These are phyloP conservation scores for Periophthalmus modestus DNA, from an alignment of 2,113 vertebrate species.

Conservation along the genomic window DNA sequence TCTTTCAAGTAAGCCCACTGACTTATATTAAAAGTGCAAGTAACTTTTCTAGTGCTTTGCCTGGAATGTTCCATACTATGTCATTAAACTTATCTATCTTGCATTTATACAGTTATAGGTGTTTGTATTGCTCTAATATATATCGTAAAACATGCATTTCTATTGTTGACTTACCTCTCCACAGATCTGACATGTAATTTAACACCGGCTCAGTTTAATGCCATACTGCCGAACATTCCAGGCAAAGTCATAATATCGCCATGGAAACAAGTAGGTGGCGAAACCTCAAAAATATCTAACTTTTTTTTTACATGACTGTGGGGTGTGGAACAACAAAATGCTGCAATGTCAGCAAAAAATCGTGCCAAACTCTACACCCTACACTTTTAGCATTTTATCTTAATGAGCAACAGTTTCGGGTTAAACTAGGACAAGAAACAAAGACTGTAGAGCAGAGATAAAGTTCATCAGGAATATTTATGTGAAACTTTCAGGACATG, in stretches of 20 bases:
- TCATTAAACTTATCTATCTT: too few relatives aligned
- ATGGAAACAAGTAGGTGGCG: neutral
- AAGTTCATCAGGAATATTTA: neutral
- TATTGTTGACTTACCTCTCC: neutral
- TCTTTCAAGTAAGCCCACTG: too few relatives aligned
- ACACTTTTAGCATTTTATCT: neutral
- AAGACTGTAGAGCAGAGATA: neutral
- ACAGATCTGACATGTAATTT: neutral
- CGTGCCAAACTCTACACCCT: neutral
- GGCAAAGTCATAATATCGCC: neutral
- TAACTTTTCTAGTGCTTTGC: too few relatives aligned
- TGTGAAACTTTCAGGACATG: neutral
- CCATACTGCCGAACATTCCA: neutral
- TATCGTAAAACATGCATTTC: neutral
- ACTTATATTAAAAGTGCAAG: too few relatives aligned
- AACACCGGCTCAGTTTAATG: neutral
- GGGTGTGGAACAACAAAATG: neutral
- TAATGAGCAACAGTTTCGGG: neutral
- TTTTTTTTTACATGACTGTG: neutral
- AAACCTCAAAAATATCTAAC: neutral
- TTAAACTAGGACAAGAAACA: neutral
- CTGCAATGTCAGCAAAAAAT: neutral
- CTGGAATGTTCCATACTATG: too few relatives aligned
- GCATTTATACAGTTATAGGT: too few relatives aligned
- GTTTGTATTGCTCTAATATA: too few relatives aligned